phyloP scores from a whole-genome alignment of 2,797 vertebrate species.

The Acanthornis magna region DNA sequence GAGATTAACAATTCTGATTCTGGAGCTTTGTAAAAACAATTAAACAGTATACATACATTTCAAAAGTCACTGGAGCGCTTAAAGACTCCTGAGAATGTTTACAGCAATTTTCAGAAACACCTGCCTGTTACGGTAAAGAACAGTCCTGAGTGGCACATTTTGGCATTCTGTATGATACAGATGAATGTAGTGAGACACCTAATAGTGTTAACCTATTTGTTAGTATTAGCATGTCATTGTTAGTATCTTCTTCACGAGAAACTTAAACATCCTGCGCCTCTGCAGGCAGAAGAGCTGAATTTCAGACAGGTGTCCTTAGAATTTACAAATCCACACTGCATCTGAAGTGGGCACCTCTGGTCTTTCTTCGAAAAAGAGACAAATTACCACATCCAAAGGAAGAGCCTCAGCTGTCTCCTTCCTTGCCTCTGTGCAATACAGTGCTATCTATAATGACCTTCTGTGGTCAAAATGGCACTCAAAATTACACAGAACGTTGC shows the following conservation, averaged over 20 bases:
- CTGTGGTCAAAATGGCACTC: neutral
- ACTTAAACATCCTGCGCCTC: neutral
- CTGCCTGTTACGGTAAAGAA: neutral
- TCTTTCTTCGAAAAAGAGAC: neutral
- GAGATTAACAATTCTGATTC: neutral
- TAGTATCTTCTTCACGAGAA: neutral
- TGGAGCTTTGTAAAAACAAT: neutral
- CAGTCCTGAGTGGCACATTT: neutral
- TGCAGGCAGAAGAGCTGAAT: neutral
- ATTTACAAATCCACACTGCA: neutral
- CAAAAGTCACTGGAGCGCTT: neutral
- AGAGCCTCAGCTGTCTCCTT: neutral
- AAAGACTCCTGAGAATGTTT: neutral
- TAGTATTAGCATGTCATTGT: neutral
- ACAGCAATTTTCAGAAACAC: neutral
- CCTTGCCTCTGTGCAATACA: fast-evolving
- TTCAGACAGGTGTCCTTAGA: neutral
- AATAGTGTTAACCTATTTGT: neutral
- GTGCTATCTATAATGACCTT: neutral
- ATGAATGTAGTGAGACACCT: neutral
- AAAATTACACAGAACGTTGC: neutral
- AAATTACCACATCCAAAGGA: neutral
- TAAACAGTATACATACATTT: neutral
- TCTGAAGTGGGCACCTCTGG: neutral
- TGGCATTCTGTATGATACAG: neutral